Evolutionary conservation across 1,140 invertebrate genomes (phyloP), one percentile per base, ranked within the genome.

Genomic region (Habropoda laboriosa): DNA sequence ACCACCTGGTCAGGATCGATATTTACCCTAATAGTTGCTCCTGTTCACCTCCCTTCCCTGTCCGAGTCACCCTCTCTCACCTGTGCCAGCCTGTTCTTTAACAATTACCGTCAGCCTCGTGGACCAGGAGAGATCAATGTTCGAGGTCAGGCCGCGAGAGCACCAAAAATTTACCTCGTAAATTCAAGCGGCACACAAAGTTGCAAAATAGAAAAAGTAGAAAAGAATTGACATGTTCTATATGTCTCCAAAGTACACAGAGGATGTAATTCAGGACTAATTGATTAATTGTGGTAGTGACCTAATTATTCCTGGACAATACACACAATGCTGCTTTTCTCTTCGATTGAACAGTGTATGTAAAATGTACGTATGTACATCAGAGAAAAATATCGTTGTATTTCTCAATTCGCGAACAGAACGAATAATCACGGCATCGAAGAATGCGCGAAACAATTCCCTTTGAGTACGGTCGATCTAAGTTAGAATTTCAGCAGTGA

Each of bases 21-120:
- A 82, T 83, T 76, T 80, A 72, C 73, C 74, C 40, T 55, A 71
- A 85, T 83, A 77, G 60, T 74, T 72, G 67, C 61, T 30, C 30
- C 40, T 63, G 51, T 53, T 58, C 68, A 53, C 13, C 3, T 45
- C 8, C 38, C 30, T 13, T 73, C 51, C 35, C 51, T 24, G 18
- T 2, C 45, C 13, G 79, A 82, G 63, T 83, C 58, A 47, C n/a
- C 35, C 47, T 57, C 57, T 21, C 47, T 16, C 27, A 72, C 7
- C 35, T 61, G n/a, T 72, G 13, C 2, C 0, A 8, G 2, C 0
- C 13, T 47, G 63, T 51, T 51, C 35, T 38, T 68, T 49, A 24
- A 42, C 45, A 53, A 71, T 58, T 49, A 58, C 16, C 24, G 18
- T n/a, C 16, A 21, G 21, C n/a, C 35, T 40, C 66, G 24, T 67